Evolutionary conservation across 2,888 invertebrate genomes (phyloP), one percentile per base, ranked within the genome.

Genomic region (Melanchra persicariae): DNA sequence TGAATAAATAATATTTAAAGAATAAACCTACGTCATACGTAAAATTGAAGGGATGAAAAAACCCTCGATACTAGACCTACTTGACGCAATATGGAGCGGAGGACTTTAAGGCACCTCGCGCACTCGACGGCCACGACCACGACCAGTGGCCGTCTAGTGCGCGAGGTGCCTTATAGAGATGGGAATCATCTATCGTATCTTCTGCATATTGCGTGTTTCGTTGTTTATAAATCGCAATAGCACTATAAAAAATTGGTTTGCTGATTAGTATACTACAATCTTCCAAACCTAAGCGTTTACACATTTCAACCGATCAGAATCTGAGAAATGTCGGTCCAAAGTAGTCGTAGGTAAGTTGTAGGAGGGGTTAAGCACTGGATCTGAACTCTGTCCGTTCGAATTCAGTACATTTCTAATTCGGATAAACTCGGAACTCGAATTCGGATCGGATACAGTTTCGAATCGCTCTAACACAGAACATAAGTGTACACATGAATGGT

Each of bases 1-100:
- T 79, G 24, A 79, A 75, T 79, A 79, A 75, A 70, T 74, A 47
- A 79, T 65, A 76, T 74, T 57, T 37, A 26, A 64, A 24, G 19
- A 58, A 51, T 19, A 59, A 57, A 49, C n/a, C 30, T 43, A 43
- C 40, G 12, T 8, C 43, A 40, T 8, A 72, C 15, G 34, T n/a
- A 22, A 34, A 66, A 58, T 19, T 51, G n/a, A 54, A 62, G 45
- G 47, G 43, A 57, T 15, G 7, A 26, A 57, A 17, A 24, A 51
- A 37, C 37, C 22, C 22, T 22, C 26, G 1, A 37, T 22, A 22
- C 8, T n/a, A 37, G 24, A n/a, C 37, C 37, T 12, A 17, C 24
- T 59, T 59, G 59, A 59, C 19, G 26, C 26, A 58, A 43, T 8
- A 24, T 24, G 24, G 24, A 26, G 24, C 6, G 15, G 17, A n/a